These are phyloP conservation scores for Sturnira hondurensis DNA, from an alignment of 2,113 vertebrate genomes.

Conservation along the genomic window DNA sequence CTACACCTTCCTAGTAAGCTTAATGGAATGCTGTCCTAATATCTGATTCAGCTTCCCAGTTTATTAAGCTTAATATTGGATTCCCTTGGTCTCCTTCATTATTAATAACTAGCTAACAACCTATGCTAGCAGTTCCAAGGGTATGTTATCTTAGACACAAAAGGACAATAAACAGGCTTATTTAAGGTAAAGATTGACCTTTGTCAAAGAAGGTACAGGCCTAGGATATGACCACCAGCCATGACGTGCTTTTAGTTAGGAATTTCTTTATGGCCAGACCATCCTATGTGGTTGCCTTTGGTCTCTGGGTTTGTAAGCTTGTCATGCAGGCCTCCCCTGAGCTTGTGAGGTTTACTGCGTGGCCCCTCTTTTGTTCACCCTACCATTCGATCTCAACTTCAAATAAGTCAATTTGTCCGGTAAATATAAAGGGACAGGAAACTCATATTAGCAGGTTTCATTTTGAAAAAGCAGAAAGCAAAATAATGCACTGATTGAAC, in stretches of 20 bases:
- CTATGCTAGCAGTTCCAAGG: neutral
- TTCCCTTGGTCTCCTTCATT: no score
- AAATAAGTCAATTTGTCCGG: neutral
- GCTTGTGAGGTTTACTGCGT: neutral
- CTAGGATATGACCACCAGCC: neutral
- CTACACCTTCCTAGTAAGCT: no score
- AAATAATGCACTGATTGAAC: neutral
- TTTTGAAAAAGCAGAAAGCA: neutral
- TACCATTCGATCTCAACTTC: neutral
- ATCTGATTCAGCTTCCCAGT: no score
- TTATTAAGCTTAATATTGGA: no score
- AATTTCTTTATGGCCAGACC: neutral
- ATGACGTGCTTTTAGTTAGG: neutral
- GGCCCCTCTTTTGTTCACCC: neutral
- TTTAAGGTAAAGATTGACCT: neutral
- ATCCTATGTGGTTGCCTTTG: neutral
- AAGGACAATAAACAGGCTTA: neutral
- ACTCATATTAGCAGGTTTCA: neutral
- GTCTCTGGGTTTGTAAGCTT: neutral
- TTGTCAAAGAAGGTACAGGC: neutral
- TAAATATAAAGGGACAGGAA: neutral
- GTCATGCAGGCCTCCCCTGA: neutral
- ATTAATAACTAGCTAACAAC: no score
- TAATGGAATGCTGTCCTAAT: no score
- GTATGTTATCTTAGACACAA: neutral